A percentile compares a stretch with the other conserved stretches of the same genome.
These are phyloP conservation scores for Alligator mississippiensis DNA, from an alignment of 2,113 vertebrate genomes.

Conservation along the genomic window DNA sequence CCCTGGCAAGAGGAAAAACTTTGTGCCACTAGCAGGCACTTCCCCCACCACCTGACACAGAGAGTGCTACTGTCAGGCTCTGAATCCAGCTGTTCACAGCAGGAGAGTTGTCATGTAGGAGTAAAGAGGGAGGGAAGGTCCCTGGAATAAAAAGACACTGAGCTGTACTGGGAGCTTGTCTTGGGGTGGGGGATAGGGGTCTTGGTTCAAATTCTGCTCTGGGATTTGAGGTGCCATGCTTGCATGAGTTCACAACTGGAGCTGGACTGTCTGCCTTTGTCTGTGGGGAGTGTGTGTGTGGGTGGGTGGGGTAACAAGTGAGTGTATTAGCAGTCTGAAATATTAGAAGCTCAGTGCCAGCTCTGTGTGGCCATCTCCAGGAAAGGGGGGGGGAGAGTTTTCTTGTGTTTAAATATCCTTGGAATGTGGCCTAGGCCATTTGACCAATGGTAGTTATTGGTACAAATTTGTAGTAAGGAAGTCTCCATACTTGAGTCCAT, in stretches of 20 bases:
- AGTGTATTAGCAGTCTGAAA: background rate
- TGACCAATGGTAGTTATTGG: background rate
- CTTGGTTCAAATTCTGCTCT: background rate
- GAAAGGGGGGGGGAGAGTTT: background rate
- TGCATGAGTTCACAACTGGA: background rate
- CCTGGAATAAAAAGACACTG: background rate
- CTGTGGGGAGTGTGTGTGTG: background rate
- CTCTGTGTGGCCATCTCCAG: background rate
- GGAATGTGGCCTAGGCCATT: rapidly evolving
- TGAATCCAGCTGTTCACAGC: background rate
- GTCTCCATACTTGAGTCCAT: rapidly evolving
- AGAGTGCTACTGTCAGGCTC: background rate
- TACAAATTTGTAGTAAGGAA: background rate
- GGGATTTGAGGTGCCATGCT: background rate
- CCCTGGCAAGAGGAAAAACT: background rate
- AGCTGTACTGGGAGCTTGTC: background rate
- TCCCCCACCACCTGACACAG: rapidly evolving
- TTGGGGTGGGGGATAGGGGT: background rate
- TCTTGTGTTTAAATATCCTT: background rate
- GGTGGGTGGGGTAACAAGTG: background rate
- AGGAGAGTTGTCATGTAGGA: background rate
- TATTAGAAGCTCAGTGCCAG: background rate
- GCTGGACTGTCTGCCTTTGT: background rate
- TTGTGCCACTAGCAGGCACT: background rate
- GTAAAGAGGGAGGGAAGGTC: background rate